Evolutionary conservation across 2,888 invertebrate species (phyloP).

Genomic region (Leucophora obtusa): DNA sequence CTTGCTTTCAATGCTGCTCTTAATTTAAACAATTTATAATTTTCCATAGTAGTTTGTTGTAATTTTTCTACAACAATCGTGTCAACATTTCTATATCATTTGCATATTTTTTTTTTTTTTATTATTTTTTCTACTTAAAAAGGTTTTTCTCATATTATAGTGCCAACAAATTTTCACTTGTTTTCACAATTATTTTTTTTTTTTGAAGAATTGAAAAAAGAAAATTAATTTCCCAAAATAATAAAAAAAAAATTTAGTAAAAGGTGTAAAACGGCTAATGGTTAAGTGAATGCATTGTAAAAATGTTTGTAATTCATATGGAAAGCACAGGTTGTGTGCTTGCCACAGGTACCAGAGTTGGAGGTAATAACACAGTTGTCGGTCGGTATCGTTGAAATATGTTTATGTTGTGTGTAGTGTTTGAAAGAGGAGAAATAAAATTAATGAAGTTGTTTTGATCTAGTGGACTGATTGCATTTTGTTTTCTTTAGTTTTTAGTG

Average conservation of each 20-base stretch:
- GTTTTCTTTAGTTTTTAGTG: not conserved
- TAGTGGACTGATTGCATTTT: conserved; percentile 26
- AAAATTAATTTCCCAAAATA: conserved; percentile 19
- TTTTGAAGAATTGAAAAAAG: conserved; percentile 9
- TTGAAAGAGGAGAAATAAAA: conserved; percentile 10
- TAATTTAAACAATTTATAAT: not conserved
- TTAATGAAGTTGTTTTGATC: conserved; percentile 50
- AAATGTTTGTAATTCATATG: not conserved
- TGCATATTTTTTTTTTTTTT: conserved; percentile 22
- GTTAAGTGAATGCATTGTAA: conserved; percentile 12
- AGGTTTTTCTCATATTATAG: conserved; percentile 46
- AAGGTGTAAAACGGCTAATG: conserved; percentile 34
- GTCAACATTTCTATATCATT: conserved; percentile 42
- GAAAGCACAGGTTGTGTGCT: not conserved
- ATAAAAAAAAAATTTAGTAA: conserved; percentile 24
- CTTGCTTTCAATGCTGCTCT: conserved; percentile 3
- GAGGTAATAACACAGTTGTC: not conserved
- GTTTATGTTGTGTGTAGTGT: not conserved
- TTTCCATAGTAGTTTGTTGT: not conserved
- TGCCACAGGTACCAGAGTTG: not conserved
- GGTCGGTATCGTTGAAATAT: not conserved
- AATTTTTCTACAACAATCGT: conserved; percentile 26
- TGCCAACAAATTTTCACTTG: conserved; percentile 71
- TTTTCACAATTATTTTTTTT: conserved; percentile 39
- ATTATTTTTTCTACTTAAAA: not conserved